Percentiles rank a stretch among this genome's conserved stretches.
These are phyloP conservation scores for Galendromus occidentalis DNA, from an alignment of 1,140 invertebrate genomes.

Conservation along the genomic window DNA sequence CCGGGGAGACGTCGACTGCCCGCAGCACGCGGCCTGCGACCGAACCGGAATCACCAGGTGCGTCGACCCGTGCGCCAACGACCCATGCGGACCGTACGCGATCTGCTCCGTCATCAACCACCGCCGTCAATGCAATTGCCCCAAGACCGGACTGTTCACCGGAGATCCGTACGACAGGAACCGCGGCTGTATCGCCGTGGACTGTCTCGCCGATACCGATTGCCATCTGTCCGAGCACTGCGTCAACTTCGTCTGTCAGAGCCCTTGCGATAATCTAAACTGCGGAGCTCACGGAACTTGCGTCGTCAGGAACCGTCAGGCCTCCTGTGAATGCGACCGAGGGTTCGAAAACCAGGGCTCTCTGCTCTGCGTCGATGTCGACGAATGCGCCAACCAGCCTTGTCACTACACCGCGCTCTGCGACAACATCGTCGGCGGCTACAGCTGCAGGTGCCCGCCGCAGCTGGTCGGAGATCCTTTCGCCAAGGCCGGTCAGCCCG, in stretches of 20 bases:
- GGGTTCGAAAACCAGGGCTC: conserved; percentile 23
- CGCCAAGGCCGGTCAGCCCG: conserved; percentile 16
- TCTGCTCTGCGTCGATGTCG: conserved; percentile 20
- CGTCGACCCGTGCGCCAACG: conserved; percentile 24
- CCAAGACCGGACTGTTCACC: conserved; percentile 19
- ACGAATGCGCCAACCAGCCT: conserved; percentile 21
- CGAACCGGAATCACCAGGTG: conserved; percentile 25
- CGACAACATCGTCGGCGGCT: conserved; percentile 52
- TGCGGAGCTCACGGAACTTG: conserved; percentile 23
- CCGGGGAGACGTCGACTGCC: conserved; percentile 21
- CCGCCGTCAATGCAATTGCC: conserved; percentile 20
- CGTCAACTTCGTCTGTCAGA: conserved; percentile 22
- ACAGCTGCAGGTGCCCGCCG: conserved; percentile 36
- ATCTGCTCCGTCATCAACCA: conserved; percentile 21
- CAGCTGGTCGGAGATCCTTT: conserved; percentile 54
- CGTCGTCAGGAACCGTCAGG: conserved; percentile 20
- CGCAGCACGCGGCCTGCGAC: conserved; percentile 21
- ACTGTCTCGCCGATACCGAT: conserved; percentile 24
- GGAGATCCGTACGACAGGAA: conserved; percentile 21
- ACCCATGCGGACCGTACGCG: conserved; percentile 22
- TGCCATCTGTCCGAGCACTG: conserved; percentile 27
- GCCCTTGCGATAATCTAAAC: conserved; percentile 20
- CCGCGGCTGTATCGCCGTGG: conserved; percentile 31
- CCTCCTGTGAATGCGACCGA: conserved; percentile 21
- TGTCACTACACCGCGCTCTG: conserved; percentile 26